Conservation (phyloP, 2,113 vertebrate genomes). For the Dromas ardeola region DNA sequence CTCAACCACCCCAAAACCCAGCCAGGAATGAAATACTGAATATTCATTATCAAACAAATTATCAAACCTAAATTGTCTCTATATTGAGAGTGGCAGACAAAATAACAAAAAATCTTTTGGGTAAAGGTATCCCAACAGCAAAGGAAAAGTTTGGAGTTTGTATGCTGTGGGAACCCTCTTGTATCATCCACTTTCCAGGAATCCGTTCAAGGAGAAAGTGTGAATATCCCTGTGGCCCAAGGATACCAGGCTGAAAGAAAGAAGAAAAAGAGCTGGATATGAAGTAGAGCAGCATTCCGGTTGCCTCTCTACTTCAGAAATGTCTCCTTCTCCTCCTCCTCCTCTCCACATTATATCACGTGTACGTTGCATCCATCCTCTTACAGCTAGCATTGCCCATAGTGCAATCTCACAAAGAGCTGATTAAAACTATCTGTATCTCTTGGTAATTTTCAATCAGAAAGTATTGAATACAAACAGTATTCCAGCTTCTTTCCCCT, state of each 20-base stretch:
- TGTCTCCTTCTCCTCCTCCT: background rate
- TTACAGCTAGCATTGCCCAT: fast-evolving
- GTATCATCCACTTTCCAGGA: background rate
- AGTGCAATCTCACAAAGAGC: background rate
- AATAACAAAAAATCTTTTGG: background rate
- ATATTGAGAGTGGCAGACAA: background rate
- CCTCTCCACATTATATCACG: fast-evolving
- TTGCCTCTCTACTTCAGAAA: background rate
- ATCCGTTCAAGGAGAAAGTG: background rate
- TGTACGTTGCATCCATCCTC: fast-evolving
- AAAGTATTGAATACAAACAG: background rate
- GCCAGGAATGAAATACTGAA: background rate
- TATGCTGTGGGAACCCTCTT: background rate
- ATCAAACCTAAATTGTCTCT: background rate
- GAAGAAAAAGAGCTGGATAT: background rate
- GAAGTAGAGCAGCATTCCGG: background rate
- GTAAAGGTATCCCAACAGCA: background rate
- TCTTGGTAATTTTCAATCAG: background rate
- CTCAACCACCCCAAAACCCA: background rate
- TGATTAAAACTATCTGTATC: background rate
- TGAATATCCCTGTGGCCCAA: background rate
- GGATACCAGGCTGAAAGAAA: background rate
- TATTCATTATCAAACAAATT: background rate
- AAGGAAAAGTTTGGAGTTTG: background rate
- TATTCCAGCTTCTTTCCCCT: background rate